phyloP scores from a whole-genome alignment of 1,140 invertebrate genomes.

The Drepana arcuata region DNA sequence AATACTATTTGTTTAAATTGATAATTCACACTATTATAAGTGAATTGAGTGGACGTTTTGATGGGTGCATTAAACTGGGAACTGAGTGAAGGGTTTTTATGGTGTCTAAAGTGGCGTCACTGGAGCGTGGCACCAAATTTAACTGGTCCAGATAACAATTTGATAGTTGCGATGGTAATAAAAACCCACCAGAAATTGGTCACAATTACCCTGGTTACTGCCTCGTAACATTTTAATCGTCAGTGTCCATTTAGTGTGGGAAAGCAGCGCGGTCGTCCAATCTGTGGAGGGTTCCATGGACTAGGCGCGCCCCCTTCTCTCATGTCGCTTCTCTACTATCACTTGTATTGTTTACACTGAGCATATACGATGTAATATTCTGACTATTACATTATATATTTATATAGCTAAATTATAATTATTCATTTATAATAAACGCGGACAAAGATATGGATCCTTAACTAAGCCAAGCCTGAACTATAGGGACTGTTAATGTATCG shows the following conservation, averaged over 20 bases:
- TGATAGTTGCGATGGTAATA: constrained; percentile 58
- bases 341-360: too few species aligned
- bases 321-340: too few species aligned
- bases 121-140: constrained; percentile 23
- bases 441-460: too few species aligned
- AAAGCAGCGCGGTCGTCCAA: constrained; percentile 14
- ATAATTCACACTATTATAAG: constrained; percentile 2
- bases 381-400: too few species aligned
- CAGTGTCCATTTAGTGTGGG: constrained; percentile 42
- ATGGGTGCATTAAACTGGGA: constrained; percentile 11
- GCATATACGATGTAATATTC: too few species aligned
- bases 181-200: constrained; percentile 58
- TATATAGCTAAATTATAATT: too few species aligned
- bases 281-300: too few species aligned
- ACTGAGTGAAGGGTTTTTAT: constrained; percentile 12
- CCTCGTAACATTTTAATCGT: constrained; percentile 57
- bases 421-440: too few species aligned
- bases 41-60: constrained; percentile 6
- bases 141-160: constrained; percentile 47
- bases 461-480: too few species aligned
- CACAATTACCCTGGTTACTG: constrained; percentile 54
- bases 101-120: constrained; percentile 13
- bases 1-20: too few species aligned
- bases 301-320: too few species aligned
- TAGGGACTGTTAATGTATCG: too few species aligned